Evolutionary conservation across 2,888 invertebrate species (phyloP).

Genomic region (Lochmaea capreae): DNA sequence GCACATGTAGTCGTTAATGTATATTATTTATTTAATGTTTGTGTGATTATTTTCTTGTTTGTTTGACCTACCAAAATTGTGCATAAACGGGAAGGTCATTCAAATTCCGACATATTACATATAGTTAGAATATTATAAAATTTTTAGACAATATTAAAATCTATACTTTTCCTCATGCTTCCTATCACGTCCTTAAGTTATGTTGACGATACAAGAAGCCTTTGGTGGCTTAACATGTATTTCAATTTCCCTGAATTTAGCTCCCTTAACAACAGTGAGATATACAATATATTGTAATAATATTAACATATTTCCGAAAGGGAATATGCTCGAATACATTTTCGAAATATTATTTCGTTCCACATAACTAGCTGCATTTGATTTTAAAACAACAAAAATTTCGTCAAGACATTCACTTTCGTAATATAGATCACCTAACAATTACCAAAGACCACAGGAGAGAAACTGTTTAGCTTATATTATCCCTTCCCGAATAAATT

Average conservation of each 20-base stretch:
- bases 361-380: not conserved
- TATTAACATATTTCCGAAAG: too few relatives aligned
- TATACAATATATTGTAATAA: too few relatives aligned
- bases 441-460: not conserved
- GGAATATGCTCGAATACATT: too few relatives aligned
- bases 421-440: not conserved
- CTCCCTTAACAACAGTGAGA: too few relatives aligned
- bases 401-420: not conserved
- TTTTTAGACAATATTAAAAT: too few relatives aligned
- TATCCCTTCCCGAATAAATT: not conserved
- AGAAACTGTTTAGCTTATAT: not conserved
- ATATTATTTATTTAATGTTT: constrained; percentile 10
- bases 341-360: too few relatives aligned
- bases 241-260: too few relatives aligned
- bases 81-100: not conserved
- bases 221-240: too few relatives aligned
- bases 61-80: not conserved
- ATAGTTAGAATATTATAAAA: too few relatives aligned
- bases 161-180: too few relatives aligned
- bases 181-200: too few relatives aligned
- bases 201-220: too few relatives aligned
- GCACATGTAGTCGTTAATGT: not conserved
- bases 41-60: not conserved
- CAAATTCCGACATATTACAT: not conserved
- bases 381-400: not conserved